These are phyloP conservation scores for Gymnorhina tibicen DNA, from an alignment of 2,113 vertebrate species.

Conservation along the genomic window DNA sequence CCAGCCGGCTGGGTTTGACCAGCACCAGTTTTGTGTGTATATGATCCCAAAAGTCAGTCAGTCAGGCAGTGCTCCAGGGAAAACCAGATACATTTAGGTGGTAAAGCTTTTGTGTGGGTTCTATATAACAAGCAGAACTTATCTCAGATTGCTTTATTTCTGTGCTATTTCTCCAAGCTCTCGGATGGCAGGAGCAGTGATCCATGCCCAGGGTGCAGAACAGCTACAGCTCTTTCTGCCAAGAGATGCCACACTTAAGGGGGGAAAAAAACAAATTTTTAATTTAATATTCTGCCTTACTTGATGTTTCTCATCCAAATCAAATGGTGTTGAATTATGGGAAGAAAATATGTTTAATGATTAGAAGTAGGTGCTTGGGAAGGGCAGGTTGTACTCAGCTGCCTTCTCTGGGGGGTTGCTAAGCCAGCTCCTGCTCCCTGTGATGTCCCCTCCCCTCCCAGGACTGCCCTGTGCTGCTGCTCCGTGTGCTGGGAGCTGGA, in stretches of 20 bases:
- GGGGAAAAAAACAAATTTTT: accelerated
- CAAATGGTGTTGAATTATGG: not conserved
- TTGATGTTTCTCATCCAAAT: not conserved
- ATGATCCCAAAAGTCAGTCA: not conserved
- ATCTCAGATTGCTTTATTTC: not conserved
- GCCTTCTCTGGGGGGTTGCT: not conserved
- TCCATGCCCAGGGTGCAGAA: not conserved
- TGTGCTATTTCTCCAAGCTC: not conserved
- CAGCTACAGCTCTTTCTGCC: not conserved
- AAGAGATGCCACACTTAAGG: not conserved
- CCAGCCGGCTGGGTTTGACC: not conserved
- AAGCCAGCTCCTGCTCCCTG: not conserved
- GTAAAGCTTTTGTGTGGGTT: not conserved
- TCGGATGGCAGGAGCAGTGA: not conserved
- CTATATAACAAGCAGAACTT: not conserved
- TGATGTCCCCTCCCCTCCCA: not conserved
- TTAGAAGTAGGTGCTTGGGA: not conserved
- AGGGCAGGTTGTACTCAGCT: not conserved
- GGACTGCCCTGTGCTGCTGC: too few relatives aligned
- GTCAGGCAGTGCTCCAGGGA: not conserved
- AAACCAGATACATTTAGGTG: not conserved
- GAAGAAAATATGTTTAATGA: not conserved
- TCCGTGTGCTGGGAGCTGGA: not conserved
- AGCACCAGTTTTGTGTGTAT: not conserved
- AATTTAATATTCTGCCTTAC: not conserved